A percentile compares a stretch with the other conserved stretches of the same genome.
Conservation (phyloP, 2,888 invertebrate species). For the Lysandra bellargus region DNA sequence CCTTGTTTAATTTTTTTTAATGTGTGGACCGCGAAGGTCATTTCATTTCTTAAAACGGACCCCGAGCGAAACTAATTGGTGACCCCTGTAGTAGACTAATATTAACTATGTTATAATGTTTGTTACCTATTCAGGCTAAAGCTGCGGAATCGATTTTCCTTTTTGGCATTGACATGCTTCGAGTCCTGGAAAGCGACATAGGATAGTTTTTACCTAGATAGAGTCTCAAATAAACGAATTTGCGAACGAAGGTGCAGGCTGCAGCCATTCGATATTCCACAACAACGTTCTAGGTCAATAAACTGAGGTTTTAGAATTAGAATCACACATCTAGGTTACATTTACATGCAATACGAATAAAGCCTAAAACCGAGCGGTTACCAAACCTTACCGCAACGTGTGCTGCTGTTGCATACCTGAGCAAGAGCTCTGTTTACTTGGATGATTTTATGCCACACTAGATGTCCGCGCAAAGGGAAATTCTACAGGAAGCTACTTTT, state of each 20-base stretch:
- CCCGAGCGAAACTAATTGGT: no score
- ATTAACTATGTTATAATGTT: no score
- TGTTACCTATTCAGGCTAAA: no score
- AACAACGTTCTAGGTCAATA: not conserved
- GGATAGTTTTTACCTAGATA: no score
- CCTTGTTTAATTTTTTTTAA: no score
- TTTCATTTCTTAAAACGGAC: no score
- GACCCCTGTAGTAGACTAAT: no score
- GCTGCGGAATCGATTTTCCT: no score
- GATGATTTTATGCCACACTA: not conserved
- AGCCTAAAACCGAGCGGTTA: slow-evolving; percentile 7
- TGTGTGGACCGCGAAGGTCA: no score
- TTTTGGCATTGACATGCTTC: no score
- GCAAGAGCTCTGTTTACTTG: not conserved
- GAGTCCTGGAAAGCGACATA: no score
- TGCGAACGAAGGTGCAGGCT: not conserved
- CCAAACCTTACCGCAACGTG: not conserved
- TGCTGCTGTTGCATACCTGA: not conserved
- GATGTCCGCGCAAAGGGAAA: not conserved
- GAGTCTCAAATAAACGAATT: no score
- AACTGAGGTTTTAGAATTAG: not conserved
- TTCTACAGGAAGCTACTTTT: not conserved
- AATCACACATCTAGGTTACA: slow-evolving; percentile 11
- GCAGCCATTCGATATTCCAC: not conserved
- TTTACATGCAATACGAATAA: not conserved